Conservation (phyloP, 92 coral and sea anemone species). For the Heteractis magnifica region DNA sequence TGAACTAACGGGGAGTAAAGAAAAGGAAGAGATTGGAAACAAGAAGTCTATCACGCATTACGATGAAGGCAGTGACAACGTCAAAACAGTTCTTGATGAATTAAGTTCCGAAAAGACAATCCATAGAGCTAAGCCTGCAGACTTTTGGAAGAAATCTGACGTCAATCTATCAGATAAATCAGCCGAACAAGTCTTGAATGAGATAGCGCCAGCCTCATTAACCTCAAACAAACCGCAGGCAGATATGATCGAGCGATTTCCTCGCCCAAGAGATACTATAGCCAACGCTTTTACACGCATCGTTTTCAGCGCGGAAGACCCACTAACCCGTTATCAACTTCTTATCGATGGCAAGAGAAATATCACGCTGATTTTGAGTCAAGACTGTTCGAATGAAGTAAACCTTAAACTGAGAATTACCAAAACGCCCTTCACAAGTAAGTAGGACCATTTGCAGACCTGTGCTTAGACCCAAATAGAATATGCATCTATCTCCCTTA, state of each 20-base stretch:
- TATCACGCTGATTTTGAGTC: slow-evolving; percentile 22
- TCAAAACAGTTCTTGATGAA: background rate
- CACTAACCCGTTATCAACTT: slow-evolving; percentile 15
- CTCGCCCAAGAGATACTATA: slow-evolving; percentile 28
- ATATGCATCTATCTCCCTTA: no score
- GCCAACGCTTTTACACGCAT: slow-evolving; percentile 26
- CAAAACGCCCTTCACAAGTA: slow-evolving; percentile 29
- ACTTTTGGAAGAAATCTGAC: background rate
- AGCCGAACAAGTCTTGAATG: slow-evolving; percentile 37
- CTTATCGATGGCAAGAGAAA: slow-evolving; percentile 21
- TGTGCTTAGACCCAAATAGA: no score
- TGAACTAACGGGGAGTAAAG: background rate
- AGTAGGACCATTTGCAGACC: background rate
- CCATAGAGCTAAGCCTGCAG: background rate
- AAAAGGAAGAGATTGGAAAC: background rate
- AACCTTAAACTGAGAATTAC: slow-evolving; percentile 16
- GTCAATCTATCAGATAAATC: slow-evolving; percentile 18
- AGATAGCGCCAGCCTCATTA: slow-evolving; percentile 12
- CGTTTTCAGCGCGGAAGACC: slow-evolving; percentile 34
- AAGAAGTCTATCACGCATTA: background rate
- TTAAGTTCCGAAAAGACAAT: slow-evolving; percentile 6
- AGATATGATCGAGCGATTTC: slow-evolving; percentile 13
- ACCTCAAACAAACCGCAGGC: background rate
- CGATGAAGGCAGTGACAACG: background rate
- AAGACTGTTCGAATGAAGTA: background rate